Base-by-base conservation (phyloP, 2,888 invertebrate genomes). In the Furcula furcula region DNA sequence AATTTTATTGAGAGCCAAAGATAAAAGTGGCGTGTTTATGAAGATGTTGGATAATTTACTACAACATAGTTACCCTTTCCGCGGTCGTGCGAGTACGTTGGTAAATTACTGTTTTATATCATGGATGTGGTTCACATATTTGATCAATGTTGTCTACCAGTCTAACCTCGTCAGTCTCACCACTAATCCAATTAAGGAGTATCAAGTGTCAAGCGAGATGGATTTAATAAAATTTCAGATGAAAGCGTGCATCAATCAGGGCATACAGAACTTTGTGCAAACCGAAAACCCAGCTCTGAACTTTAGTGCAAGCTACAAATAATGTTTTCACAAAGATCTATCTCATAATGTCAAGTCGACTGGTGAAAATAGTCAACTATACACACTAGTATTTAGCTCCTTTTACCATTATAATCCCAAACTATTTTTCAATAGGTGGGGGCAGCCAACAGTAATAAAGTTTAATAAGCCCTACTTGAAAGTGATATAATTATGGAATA, bases 41-140 rank as follows among this genome's bases (percentile, higher is more conserved):
- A 48, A 51, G 10, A 51, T 76, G 45, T 52, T 62, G 7, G 65
- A 65, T n/a, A 60, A 50, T 21, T 36, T 78, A 1, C 44, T 77
- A 9, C 38, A 52, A 13, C 69, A 67, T 16, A 46, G 66, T 9
- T 52, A 44, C 18, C 40, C 27, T 5, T 46, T 67, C 6, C 39
- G 35, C 2, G 46, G 53, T 1, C n/a, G n/a, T n/a, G n/a, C n/a
- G n/a, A 46, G 46, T 2, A 40, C 34, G 23, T 47, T 39, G 4
- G 27, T 54, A 0, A 65, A 55, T 34, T 57, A 33, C 2, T 36
- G 67, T 2, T 43, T 66, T 4, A 48, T 71, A 5, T 36, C 53
- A 4, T 77, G 76, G 76, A 34, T 74, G 2, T 53, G 61, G 54
- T 76, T 72, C 18, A 61, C 68, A 2, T 73, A 60, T 35, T 37